Evolutionary conservation across 2,797 vertebrate genomes (phyloP).

Genomic region (Lepus townsendii): DNA sequence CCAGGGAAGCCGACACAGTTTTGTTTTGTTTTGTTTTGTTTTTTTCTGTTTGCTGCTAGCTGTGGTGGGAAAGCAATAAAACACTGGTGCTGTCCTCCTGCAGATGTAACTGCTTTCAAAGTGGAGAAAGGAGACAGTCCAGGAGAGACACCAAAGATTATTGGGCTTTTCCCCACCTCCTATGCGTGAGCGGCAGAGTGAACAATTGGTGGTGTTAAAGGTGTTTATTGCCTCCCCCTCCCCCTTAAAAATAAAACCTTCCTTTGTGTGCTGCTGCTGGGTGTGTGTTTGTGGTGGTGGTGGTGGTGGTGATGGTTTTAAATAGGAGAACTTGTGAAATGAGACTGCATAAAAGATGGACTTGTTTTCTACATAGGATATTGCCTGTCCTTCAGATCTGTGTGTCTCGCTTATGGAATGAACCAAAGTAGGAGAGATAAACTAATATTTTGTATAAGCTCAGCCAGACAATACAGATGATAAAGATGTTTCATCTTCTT

Average conservation of each 20-base stretch:
- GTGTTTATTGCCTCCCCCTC: background rate
- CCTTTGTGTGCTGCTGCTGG: slow-evolving; percentile 2
- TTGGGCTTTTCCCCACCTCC: background rate
- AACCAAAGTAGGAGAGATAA: slow-evolving; percentile 97
- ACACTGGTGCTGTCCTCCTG: background rate
- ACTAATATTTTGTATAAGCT: slow-evolving; percentile 99
- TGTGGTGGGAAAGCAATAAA: background rate
- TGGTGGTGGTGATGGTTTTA: slow-evolving; percentile 72
- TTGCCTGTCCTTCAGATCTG: slow-evolving; percentile 97
- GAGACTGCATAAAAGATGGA: slow-evolving; percentile 96
- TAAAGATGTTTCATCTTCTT: slow-evolving; percentile 99
- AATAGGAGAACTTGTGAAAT: slow-evolving; percentile 91
- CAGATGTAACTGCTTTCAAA: background rate
- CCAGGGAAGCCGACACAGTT: background rate
- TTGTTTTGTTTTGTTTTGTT: background rate
- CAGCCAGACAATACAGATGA: slow-evolving; percentile 99
- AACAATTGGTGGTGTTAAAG: background rate
- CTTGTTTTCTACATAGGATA: slow-evolving; percentile 96
- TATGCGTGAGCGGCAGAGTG: background rate
- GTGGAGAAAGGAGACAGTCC: background rate
- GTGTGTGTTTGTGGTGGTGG: slow-evolving; percentile 22
- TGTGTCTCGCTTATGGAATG: slow-evolving; percentile 98
- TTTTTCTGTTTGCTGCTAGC: background rate
- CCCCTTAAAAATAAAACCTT: slow-evolving; percentile 12
- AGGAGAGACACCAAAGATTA: background rate